Evolutionary conservation across 2,797 vertebrate species (phyloP).

Genomic region (Chaetodon trifasciatus): DNA sequence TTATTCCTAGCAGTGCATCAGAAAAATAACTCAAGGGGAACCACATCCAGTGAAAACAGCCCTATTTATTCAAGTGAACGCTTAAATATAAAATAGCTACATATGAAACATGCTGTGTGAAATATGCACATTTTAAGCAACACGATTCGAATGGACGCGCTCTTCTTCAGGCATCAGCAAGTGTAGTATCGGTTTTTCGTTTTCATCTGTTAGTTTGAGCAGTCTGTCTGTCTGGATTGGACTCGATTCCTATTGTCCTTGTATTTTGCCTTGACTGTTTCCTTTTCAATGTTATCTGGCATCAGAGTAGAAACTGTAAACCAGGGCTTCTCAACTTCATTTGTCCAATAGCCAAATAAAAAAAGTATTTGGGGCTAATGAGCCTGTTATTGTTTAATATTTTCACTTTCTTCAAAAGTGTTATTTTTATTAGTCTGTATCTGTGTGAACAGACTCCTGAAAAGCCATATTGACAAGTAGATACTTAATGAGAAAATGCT

Average conservation of each 20-base stretch:
- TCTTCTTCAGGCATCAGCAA: constrained; percentile 50
- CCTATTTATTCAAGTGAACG: constrained; percentile 6
- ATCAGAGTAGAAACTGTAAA: not conserved
- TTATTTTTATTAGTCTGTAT: no score
- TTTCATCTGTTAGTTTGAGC: constrained; percentile 24
- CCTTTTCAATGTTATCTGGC: not conserved
- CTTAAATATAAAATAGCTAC: constrained; percentile 13
- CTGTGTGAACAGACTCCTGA: no score
- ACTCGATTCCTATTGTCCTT: not conserved
- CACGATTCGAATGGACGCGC: constrained; percentile 30
- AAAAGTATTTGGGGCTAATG: no score
- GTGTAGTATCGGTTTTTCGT: constrained; percentile 55
- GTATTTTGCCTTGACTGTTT: constrained; percentile 1
- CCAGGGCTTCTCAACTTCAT: no score
- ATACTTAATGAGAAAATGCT: no score
- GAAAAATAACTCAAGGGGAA: constrained; percentile 37
- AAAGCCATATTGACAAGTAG: no score
- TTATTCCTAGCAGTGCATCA: not conserved
- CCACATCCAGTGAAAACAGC: constrained; percentile 10
- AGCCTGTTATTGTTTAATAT: no score
- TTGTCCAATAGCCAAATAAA: no score
- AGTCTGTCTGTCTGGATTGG: constrained; percentile 9
- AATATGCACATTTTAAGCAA: constrained; percentile 60
- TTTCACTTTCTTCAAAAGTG: no score
- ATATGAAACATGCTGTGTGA: constrained; percentile 47